These are phyloP conservation scores for Notocelia uddmanniana DNA, from an alignment of 2,888 invertebrate genomes.

Conservation along the genomic window DNA sequence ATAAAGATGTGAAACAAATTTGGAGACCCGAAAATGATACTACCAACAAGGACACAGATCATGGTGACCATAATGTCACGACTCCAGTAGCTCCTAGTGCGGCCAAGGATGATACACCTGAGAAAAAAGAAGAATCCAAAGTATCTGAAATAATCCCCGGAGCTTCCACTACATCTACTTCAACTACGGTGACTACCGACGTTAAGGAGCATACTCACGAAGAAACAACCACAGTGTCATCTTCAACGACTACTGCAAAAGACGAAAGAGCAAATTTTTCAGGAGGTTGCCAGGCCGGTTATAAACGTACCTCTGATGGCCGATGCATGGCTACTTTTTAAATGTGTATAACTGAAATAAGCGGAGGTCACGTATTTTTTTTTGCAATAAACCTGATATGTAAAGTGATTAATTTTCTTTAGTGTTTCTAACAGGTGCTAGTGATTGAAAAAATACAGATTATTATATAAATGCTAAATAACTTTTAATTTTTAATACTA, in stretches of 20 bases:
- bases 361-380: neutral
- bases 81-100: slow-evolving; percentile 4
- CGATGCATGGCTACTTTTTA: slow-evolving; percentile 68
- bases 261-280: slow-evolving; percentile 68
- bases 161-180: slow-evolving; percentile 9
- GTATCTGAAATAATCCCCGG: slow-evolving; percentile 3
- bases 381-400: neutral
- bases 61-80: slow-evolving; percentile 25
- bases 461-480: neutral
- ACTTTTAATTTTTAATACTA: neutral
- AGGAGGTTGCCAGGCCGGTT: slow-evolving; percentile 68
- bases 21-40: slow-evolving; percentile 47
- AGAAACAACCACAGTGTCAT: slow-evolving; percentile 33
- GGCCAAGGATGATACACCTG: slow-evolving; percentile 7
- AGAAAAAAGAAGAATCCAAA: slow-evolving; percentile 10
- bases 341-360: slow-evolving; percentile 39
- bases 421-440: neutral
- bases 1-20: slow-evolving; percentile 54
- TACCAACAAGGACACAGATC: slow-evolving; percentile 36
- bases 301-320: slow-evolving; percentile 67
- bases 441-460: neutral
- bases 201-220: slow-evolving; percentile 30
- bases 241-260: slow-evolving; percentile 52
- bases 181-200: slow-evolving; percentile 43
- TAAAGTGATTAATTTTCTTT: neutral